phyloP scores from a whole-genome alignment of 2,888 invertebrate species.

The Ennomos quercinarius region DNA sequence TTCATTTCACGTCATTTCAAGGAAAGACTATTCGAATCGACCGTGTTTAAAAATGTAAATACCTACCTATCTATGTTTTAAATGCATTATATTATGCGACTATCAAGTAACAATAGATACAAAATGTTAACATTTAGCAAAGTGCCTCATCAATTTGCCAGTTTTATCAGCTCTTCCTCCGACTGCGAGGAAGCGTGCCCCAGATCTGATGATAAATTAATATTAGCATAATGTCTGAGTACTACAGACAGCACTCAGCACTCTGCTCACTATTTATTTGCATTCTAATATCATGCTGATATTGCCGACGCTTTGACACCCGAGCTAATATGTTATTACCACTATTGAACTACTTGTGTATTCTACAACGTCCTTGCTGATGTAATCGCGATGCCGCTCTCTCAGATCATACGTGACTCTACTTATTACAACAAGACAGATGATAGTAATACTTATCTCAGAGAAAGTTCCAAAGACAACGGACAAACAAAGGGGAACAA shows the following conservation, averaged over 20 bases:
- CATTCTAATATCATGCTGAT: conserved; percentile 41
- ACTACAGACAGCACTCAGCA: conserved; percentile 43
- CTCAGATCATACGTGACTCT: conserved; percentile 37
- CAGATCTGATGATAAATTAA: conserved; percentile 60
- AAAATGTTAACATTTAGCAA: conserved; percentile 15
- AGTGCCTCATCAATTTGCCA: conserved; percentile 62
- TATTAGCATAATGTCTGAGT: conserved; percentile 58
- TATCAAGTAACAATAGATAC: no score
- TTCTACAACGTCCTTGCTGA: conserved; percentile 31
- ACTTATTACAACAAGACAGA: conserved; percentile 24
- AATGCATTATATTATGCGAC: no score
- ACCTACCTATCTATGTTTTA: no score
- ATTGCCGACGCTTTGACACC: conserved; percentile 41
- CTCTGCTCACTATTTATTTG: conserved; percentile 55
- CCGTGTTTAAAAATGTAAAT: no score
- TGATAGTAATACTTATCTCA: conserved; percentile 23
- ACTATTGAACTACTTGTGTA: conserved; percentile 34
- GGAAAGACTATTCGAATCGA: no score
- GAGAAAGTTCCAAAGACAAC: conserved; percentile 22
- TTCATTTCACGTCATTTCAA: not conserved
- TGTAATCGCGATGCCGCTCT: conserved; percentile 26
- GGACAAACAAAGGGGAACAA: conserved; percentile 5
- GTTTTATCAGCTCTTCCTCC: conserved; percentile 67
- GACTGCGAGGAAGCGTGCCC: conserved; percentile 66
- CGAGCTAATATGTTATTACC: conserved; percentile 34